Evolutionary conservation across 2,888 invertebrate genomes (phyloP).

Genomic region (Synergus itoensis): DNA sequence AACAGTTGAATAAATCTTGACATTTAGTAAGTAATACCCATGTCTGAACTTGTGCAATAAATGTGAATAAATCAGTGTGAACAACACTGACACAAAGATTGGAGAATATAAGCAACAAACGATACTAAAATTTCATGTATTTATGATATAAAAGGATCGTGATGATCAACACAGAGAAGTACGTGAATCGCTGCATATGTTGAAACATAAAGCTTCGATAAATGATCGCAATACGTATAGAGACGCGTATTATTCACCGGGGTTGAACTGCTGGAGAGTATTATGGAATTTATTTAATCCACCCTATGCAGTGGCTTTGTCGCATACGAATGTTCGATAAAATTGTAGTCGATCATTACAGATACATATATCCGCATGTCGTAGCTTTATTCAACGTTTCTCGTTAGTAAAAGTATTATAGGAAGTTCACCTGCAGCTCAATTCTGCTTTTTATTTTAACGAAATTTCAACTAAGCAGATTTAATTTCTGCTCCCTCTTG

Average conservation of each 20-base stretch:
- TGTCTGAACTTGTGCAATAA: not conserved
- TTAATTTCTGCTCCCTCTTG: conserved; percentile 13
- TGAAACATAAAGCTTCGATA: conserved; percentile 36
- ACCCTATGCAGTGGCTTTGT: conserved; percentile 70
- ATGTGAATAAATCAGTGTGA: not conserved
- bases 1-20: not conserved
- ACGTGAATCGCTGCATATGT: not conserved
- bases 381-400: conserved; percentile 54
- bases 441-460: conserved; percentile 16
- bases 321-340: conserved; percentile 66
- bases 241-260: conserved; percentile 54
- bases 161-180: conserved; percentile 6
- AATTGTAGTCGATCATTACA: conserved; percentile 70
- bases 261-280: conserved; percentile 66
- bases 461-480: conserved; percentile 2
- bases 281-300: conserved; percentile 74
- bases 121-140: not conserved
- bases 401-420: conserved; percentile 58
- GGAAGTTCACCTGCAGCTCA: conserved; percentile 30
- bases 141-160: conserved; percentile 3
- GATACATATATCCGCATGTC: conserved; percentile 44
- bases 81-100: not conserved
- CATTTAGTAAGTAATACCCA: not conserved
- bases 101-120: too few species aligned
- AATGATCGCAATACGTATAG: conserved; percentile 32